phyloP scores from a whole-genome alignment of 2,797 vertebrate species.

The Parauchenoglanis ngamensis region DNA sequence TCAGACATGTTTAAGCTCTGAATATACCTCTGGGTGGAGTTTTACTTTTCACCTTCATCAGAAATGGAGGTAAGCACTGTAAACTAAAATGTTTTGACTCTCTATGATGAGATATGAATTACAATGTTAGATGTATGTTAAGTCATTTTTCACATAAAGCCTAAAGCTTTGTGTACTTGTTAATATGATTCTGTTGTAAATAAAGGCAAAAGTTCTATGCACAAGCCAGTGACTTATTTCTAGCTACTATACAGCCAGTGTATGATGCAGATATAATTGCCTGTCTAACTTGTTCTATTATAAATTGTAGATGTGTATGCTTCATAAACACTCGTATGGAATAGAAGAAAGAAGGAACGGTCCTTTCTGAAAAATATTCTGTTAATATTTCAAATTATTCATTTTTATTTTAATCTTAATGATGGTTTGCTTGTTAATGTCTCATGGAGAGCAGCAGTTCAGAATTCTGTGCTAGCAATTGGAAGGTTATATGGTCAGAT shows the following conservation, averaged over 20 bases:
- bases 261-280: background rate
- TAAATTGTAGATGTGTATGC: background rate
- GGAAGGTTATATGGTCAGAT: background rate
- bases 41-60: conserved; percentile 41
- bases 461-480: background rate
- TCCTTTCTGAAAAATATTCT: background rate
- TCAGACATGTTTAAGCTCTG: conserved; percentile 51
- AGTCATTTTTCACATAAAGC: background rate
- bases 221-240: background rate
- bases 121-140: background rate
- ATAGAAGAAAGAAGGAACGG: background rate
- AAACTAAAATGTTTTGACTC: background rate
- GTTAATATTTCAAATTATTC: accelerated
- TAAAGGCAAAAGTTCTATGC: background rate
- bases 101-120: background rate
- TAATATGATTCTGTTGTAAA: background rate
- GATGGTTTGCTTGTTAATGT: background rate
- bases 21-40: conserved; percentile 53
- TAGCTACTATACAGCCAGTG: background rate
- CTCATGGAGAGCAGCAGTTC: background rate
- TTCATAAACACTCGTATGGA: background rate
- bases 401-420: background rate
- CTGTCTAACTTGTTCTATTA: background rate
- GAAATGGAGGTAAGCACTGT: conserved; percentile 70
- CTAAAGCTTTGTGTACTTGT: background rate